Evolutionary conservation across 2,113 vertebrate genomes (phyloP).

Genomic region (Craseonycteris thonglongyai): DNA sequence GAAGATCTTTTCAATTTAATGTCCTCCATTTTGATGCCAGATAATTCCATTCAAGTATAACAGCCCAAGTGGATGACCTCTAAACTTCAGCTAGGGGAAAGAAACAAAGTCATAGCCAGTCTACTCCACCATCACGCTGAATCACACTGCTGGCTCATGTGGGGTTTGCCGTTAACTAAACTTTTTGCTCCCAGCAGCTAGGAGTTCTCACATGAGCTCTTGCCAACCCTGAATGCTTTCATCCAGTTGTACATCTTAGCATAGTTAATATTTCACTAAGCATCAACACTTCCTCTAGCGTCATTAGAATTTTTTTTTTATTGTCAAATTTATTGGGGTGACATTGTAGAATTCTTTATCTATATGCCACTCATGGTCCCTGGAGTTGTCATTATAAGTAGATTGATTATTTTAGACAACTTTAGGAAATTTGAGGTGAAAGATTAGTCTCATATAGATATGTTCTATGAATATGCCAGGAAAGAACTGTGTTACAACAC

Average conservation of each 20-base stretch:
- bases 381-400: not conserved
- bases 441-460: not conserved
- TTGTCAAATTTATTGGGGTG: no score
- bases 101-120: not conserved
- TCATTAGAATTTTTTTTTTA: no score
- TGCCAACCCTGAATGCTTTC: not conserved
- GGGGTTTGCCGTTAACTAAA: not conserved
- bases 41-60: not conserved
- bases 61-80: not conserved
- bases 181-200: not conserved
- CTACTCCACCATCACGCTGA: not conserved
- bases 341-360: slow-evolving; percentile 23
- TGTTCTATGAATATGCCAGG: not conserved
- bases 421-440: not conserved
- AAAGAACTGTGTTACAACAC: not conserved
- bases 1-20: not conserved
- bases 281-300: not conserved
- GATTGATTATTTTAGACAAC: not conserved
- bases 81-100: not conserved
- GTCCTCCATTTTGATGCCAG: not conserved
- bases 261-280: not conserved
- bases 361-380: not conserved
- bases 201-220: not conserved
- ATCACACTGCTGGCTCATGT: not conserved
- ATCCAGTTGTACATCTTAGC: not conserved